Evolutionary conservation across 2,888 invertebrate species (phyloP), one percentile per base, ranked within the genome.

Genomic region (Calliopum simillimum): DNA sequence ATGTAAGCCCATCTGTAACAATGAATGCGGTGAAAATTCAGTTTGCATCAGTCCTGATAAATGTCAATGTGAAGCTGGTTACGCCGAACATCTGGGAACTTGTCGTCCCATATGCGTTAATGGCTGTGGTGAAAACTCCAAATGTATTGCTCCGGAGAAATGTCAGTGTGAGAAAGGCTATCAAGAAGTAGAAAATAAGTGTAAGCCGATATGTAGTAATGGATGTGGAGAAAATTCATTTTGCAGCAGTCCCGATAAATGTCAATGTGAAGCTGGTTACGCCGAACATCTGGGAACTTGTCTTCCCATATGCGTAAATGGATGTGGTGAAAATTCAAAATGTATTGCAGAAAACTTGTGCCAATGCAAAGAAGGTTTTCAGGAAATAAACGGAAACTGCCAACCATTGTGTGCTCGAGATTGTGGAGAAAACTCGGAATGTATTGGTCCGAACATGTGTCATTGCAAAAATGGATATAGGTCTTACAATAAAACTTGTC

Each of bases 331-430:
- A 5, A 16, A 63, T 13, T 62, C 64, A 13, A 33, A 41, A n/a
- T 69, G 69, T 33, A 47, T n/a, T 11, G 41, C 64, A 12, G 63
- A 63, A 8, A 46, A 64, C 14, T 16, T 21, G 13, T 69, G 69
- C 47, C 23, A 33, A 12, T 69, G 69, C 41, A 12, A 16, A 4
- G 23, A 12, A 16, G 69, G 64, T 19, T 69, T 47, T 23, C n/a
- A n/a, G 12, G 11, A 25, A 11, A 23, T 25, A 14, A 56, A 56
- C 23, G 16, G 11, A 2, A 21, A 1, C 0, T 69, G 69, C 33
- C 41, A 33, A 16, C 63, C 69, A 8, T 25, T 33, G 5, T 69
- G 69, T 47, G 14, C 12, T 6, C 12, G 33, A 3, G 12, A 16
- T n/a, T 69, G 69, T 21, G 63, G 69, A 25, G 4, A 13, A 12